A percentile compares a stretch with the other conserved stretches of the same genome.
Conservation (phyloP, 2,797 vertebrate species). For the Hypotaenidia philippensis region DNA sequence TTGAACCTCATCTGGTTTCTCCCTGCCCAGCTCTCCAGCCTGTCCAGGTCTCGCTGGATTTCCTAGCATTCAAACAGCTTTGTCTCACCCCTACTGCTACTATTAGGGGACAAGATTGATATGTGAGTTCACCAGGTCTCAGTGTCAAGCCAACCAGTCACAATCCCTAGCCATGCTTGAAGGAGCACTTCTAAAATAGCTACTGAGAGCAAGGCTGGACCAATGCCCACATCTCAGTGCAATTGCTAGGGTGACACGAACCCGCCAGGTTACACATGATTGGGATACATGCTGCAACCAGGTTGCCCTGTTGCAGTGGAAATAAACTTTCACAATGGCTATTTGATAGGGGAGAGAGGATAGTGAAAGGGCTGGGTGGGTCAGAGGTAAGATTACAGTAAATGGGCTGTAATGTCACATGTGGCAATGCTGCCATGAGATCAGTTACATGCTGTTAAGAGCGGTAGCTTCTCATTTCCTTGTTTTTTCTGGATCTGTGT, state of each 20-base stretch:
- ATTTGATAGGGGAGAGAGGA: background rate
- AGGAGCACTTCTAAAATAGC: background rate
- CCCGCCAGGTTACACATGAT: accelerated
- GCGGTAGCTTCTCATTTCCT: conserved; percentile 37
- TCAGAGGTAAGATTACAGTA: conserved; percentile 4
- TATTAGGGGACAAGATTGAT: background rate
- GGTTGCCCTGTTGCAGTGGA: background rate
- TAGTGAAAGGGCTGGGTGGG: background rate
- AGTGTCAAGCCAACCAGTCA: background rate
- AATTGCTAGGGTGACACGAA: background rate
- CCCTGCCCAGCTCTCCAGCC: no score
- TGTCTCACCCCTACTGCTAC: background rate
- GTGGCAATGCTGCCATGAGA: background rate
- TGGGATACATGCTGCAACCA: background rate
- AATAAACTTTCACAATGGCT: conserved; percentile 1
- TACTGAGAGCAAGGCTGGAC: background rate
- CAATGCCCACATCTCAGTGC: background rate
- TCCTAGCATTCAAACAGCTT: background rate
- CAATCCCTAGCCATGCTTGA: background rate
- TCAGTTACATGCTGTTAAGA: background rate
- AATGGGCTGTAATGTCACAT: background rate
- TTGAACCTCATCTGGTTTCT: no score
- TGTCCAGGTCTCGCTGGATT: background rate
- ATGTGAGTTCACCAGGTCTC: background rate
- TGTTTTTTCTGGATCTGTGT: background rate